phyloP scores from a whole-genome alignment of 2,888 invertebrate genomes.

The Amblyjoppa proteus region DNA sequence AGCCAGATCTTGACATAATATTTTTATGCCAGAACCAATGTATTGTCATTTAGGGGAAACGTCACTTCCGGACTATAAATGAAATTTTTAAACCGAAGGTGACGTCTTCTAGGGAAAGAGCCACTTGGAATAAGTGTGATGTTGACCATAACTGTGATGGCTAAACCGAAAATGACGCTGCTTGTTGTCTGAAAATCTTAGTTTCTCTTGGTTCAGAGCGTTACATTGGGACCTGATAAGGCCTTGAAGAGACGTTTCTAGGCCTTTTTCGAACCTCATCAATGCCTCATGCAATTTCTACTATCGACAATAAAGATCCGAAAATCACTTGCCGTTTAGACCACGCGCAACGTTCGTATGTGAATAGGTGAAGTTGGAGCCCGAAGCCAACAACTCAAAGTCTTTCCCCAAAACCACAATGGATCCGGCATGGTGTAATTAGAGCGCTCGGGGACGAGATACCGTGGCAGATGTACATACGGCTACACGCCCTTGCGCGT shows the following conservation, averaged over 20 bases:
- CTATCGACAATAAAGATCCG: conserved; percentile 20
- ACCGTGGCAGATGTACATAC: conserved; percentile 23
- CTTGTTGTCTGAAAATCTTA: too few relatives aligned
- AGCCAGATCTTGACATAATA: neutral
- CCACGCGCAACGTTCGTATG: neutral
- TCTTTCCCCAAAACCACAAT: conserved; percentile 7
- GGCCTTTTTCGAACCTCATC: neutral
- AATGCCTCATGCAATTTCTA: conserved; percentile 27
- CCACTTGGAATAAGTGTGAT: too few relatives aligned
- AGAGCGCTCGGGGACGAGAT: neutral
- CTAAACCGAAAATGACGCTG: too few relatives aligned
- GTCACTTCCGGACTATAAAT: too few relatives aligned
- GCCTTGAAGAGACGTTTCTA: too few relatives aligned
- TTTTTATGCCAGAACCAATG: neutral
- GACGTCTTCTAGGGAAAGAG: too few relatives aligned
- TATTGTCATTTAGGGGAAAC: neutral
- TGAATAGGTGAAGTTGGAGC: neutral
- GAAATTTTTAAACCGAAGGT: too few relatives aligned
- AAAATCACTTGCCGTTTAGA: neutral
- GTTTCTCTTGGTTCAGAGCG: too few relatives aligned
- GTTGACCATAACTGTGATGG: too few relatives aligned
- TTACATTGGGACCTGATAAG: too few relatives aligned
- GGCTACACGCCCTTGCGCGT: conserved; percentile 22
- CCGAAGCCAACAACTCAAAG: neutral
- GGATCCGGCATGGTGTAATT: conserved; percentile 3